Percentiles rank a stretch among this genome's conserved stretches.
Conservation (phyloP, 2,113 vertebrate species). For the Loxodonta africana region DNA sequence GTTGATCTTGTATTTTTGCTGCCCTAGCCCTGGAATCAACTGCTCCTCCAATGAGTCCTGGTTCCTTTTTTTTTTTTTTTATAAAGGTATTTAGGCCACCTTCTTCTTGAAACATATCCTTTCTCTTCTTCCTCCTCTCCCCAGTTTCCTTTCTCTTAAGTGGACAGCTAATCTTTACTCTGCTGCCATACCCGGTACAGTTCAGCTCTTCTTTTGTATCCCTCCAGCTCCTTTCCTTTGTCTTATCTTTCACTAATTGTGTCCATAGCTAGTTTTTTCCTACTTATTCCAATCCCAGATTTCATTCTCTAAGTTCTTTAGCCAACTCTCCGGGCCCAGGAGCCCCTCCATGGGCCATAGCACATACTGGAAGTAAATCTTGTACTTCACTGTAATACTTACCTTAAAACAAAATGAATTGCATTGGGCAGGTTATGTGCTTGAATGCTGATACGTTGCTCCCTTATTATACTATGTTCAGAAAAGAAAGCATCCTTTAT, state of each 20-base stretch:
- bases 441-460: background rate
- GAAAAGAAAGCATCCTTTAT: background rate
- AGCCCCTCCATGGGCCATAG: background rate
- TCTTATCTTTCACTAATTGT: background rate
- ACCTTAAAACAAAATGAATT: conserved; percentile 21
- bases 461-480: conserved; percentile 16
- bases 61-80: background rate
- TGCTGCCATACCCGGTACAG: too few species aligned
- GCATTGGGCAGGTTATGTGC: background rate
- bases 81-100: background rate
- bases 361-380: conserved; percentile 11
- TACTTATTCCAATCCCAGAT: background rate
- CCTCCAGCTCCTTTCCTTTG: background rate
- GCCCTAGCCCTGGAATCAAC: background rate
- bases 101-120: background rate
- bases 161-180: background rate
- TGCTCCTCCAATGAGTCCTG: background rate
- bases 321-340: background rate
- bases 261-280: background rate
- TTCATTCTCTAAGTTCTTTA: conserved; percentile 45
- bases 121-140: background rate
- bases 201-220: background rate
- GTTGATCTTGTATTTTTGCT: background rate
- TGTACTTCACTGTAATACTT: background rate
- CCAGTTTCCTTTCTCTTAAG: background rate